Evolutionary conservation across 2,888 invertebrate species (phyloP).

Genomic region (Pristionchus maxplancki): DNA sequence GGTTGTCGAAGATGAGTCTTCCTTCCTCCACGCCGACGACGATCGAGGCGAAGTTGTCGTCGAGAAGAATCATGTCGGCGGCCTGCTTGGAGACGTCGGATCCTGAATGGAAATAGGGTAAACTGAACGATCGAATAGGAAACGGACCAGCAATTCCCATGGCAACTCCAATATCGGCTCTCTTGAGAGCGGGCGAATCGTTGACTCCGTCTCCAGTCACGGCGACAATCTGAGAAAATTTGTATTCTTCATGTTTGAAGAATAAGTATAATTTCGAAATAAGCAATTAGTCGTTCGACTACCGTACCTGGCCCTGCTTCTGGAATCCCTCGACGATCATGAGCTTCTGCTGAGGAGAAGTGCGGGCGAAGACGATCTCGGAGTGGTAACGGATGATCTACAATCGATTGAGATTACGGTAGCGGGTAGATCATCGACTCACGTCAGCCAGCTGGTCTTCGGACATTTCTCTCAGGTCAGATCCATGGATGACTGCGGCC

Average conservation of each 20-base stretch:
- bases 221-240: slow-evolving; percentile 80
- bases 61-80: slow-evolving; percentile 98
- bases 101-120: slow-evolving; percentile 75
- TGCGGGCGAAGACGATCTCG: slow-evolving; percentile 78
- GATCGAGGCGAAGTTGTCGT: slow-evolving; percentile 97
- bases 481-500: slow-evolving; percentile 78
- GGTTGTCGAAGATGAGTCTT: slow-evolving; percentile 81
- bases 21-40: slow-evolving; percentile 88
- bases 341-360: slow-evolving; percentile 78
- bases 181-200: slow-evolving; percentile 82
- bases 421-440: neutral
- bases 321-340: slow-evolving; percentile 83
- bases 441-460: slow-evolving; percentile 62
- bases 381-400: slow-evolving; percentile 66
- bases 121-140: neutral
- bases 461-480: slow-evolving; percentile 71
- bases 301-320: slow-evolving; percentile 78
- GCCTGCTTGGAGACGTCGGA: slow-evolving; percentile 88
- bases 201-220: slow-evolving; percentile 83
- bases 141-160: slow-evolving; percentile 59
- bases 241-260: too few relatives aligned
- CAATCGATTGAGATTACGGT: neutral
- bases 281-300: neutral
- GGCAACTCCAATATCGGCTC: slow-evolving; percentile 69
- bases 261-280: too few relatives aligned